These are phyloP conservation scores for Chaetogeoica ovagalla DNA, from an alignment of 2,888 invertebrate genomes.

Conservation along the genomic window DNA sequence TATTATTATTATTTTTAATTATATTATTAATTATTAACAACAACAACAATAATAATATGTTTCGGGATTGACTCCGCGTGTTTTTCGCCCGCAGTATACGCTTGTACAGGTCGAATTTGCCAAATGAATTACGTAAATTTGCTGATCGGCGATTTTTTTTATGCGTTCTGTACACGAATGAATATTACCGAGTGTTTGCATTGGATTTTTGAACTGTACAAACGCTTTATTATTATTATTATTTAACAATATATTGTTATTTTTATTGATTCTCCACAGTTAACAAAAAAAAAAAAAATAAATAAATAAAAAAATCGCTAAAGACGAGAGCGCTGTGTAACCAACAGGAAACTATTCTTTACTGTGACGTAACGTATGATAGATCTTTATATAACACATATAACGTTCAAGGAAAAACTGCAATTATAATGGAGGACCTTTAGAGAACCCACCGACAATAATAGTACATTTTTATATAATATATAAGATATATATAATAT, in stretches of 20 bases:
- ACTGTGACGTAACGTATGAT: constrained; percentile 1
- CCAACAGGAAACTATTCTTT: not conserved
- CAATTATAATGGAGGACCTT: not conserved
- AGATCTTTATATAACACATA: not conserved
- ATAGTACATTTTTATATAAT: no score
- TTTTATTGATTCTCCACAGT: not conserved
- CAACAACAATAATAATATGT: no score
- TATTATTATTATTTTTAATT: no score
- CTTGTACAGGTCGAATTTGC: not conserved
- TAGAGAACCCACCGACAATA: no score
- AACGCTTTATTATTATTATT: not conserved
- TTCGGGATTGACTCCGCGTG: not conserved
- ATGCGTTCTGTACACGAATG: not conserved
- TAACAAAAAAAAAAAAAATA: constrained; percentile 15
- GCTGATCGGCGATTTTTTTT: not conserved
- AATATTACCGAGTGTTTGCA: not conserved
- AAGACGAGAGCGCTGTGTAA: not conserved
- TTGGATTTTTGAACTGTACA: not conserved
- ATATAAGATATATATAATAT: no score
- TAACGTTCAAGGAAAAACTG: not conserved
- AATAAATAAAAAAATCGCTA: no score
- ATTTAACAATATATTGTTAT: not conserved
- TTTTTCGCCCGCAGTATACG: not conserved
- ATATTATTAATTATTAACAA: no score
- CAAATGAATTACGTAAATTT: not conserved